A percentile compares a stretch with the other conserved stretches of the same genome.
These are phyloP conservation scores for Chaetops frenatus DNA, from an alignment of 2,113 vertebrate species.

Conservation along the genomic window DNA sequence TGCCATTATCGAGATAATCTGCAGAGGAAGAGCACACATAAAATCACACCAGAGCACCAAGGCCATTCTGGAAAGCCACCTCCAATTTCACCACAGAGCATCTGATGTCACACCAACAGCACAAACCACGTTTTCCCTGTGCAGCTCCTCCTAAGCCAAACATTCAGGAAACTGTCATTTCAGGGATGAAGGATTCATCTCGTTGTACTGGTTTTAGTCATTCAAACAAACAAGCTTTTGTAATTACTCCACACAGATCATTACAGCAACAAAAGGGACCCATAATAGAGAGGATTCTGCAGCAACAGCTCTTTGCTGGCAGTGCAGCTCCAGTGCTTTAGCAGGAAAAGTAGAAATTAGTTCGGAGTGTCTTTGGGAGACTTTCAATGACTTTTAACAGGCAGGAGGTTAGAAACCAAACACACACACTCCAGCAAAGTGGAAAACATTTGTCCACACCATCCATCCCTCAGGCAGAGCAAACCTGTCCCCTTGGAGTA, in stretches of 20 bases:
- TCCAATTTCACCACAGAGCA: background rate
- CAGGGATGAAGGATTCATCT: background rate
- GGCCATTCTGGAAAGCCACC: background rate
- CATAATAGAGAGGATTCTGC: constrained; percentile 7
- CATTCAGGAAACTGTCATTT: background rate
- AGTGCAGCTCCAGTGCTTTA: background rate
- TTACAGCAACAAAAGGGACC: constrained; percentile 20
- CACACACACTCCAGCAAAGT: background rate
- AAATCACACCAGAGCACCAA: background rate
- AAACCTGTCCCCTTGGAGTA: background rate
- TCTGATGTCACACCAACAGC: background rate
- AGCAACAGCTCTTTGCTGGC: constrained; percentile 19
- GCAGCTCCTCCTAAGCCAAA: background rate
- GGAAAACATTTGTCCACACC: background rate
- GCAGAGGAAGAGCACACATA: background rate
- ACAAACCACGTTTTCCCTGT: background rate
- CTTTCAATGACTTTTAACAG: background rate
- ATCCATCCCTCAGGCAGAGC: background rate
- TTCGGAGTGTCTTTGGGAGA: background rate
- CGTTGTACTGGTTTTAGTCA: background rate
- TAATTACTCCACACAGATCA: constrained; percentile 16
- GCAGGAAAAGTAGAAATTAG: background rate
- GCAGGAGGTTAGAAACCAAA: background rate
- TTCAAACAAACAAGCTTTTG: constrained; percentile 50
- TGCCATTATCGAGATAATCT: constrained; percentile 99